Percentiles rank a stretch among this genome's conserved stretches.
Conservation (phyloP, 37 sponge, comb jelly and placozoan species). For the Spongia lamella region DNA sequence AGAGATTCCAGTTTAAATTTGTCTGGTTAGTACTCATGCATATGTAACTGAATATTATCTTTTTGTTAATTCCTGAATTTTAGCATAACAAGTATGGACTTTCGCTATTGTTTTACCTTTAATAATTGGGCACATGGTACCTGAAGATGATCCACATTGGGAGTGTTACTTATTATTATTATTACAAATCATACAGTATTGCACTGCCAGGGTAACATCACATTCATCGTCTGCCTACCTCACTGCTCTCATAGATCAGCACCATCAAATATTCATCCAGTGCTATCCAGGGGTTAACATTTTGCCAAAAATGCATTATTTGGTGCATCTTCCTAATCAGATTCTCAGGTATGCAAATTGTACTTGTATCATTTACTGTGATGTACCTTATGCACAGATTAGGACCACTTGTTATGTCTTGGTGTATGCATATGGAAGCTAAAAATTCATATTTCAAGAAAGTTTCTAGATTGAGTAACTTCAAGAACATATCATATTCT, state of each 20-base stretch:
- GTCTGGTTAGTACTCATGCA: neutral
- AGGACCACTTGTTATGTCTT: too few species aligned
- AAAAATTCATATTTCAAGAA: slow-evolving; percentile 27
- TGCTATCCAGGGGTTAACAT: slow-evolving; percentile 27
- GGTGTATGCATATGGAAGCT: too few species aligned
- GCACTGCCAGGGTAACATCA: neutral
- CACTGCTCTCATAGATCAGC: slow-evolving; percentile 19
- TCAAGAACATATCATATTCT: slow-evolving; percentile 20
- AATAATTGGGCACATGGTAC: slow-evolving; percentile 18
- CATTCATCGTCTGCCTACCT: neutral
- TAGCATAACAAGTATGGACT: slow-evolving; percentile 25
- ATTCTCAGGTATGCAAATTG: slow-evolving; percentile 2
- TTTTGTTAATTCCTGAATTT: neutral
- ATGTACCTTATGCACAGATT: neutral
- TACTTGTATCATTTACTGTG: too few species aligned
- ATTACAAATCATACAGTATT: slow-evolving; percentile 22
- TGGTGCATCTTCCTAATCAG: slow-evolving; percentile 27
- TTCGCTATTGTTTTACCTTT: slow-evolving; percentile 13
- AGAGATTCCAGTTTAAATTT: neutral
- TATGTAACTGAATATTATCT: neutral
- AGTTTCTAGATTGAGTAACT: slow-evolving; percentile 17
- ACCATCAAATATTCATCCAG: slow-evolving; percentile 11
- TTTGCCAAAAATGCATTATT: slow-evolving; percentile 25
- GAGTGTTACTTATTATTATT: slow-evolving; percentile 30
- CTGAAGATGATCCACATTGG: slow-evolving; percentile 36